These are phyloP conservation scores for Andrena bucephala DNA, from an alignment of 2,888 invertebrate genomes.

Conservation along the genomic window DNA sequence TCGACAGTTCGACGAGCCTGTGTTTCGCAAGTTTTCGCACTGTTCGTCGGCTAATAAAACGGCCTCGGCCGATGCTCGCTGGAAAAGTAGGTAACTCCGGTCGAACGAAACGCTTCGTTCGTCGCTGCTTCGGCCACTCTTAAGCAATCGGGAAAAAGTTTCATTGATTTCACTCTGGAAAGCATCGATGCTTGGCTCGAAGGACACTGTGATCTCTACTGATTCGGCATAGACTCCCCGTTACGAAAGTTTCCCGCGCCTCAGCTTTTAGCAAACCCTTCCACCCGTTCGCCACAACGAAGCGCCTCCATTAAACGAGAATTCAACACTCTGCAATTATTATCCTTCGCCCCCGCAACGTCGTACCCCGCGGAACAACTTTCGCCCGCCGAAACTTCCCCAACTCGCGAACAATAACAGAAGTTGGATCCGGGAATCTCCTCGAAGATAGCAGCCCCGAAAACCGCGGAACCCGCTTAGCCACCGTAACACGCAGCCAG, in stretches of 20 bases:
- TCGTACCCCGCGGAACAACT: no score
- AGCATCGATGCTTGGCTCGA: background rate
- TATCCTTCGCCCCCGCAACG: no score
- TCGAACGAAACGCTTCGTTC: background rate
- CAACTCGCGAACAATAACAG: no score
- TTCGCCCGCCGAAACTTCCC: no score
- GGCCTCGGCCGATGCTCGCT: background rate
- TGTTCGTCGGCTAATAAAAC: background rate
- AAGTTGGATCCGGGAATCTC: background rate
- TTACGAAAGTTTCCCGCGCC: no score
- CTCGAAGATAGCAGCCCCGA: background rate
- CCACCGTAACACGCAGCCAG: background rate
- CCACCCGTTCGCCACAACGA: no score
- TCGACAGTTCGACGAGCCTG: background rate
- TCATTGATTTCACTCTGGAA: background rate
- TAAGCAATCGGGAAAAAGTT: background rate
- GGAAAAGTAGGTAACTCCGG: background rate
- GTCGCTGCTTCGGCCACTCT: background rate
- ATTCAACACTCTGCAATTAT: no score
- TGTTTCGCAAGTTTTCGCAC: constrained; percentile 24
- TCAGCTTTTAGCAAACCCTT: no score
- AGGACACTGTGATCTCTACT: background rate
- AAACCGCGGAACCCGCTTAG: background rate
- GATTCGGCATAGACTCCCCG: no score
- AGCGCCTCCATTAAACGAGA: no score